phyloP scores from a whole-genome alignment of 2,113 vertebrate genomes.

The Syngnathus scovelli region DNA sequence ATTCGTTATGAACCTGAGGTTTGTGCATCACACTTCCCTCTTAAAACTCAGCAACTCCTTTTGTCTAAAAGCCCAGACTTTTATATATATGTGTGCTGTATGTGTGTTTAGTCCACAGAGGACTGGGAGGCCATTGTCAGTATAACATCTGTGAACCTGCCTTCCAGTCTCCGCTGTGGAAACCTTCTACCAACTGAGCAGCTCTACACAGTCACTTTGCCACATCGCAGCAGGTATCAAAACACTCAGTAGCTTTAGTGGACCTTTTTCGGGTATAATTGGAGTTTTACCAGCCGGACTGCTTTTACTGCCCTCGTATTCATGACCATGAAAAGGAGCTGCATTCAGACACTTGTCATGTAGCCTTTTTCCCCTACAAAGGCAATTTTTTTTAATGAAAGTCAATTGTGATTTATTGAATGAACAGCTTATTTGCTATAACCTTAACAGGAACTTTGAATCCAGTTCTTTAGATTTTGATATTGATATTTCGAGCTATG shows the following conservation, averaged over 20 bases:
- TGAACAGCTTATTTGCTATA: no score
- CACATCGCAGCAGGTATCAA: constrained; percentile 71
- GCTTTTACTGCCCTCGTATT: not conserved
- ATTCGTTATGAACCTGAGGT: constrained; percentile 83
- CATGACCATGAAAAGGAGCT: not conserved
- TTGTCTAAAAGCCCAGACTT: constrained; percentile 10
- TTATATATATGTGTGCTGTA: constrained; percentile 15
- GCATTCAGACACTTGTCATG: no score
- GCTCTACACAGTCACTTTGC: constrained; percentile 74
- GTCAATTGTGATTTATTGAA: no score
- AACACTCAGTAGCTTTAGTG: not conserved
- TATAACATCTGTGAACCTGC: constrained; percentile 69
- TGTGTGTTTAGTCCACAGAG: constrained; percentile 74
- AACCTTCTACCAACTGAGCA: constrained; percentile 82
- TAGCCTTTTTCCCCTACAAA: no score
- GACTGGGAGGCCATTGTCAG: constrained; percentile 83
- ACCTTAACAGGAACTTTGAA: no score
- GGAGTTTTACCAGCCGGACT: no score
- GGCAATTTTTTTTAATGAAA: no score
- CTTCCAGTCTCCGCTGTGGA: constrained; percentile 78
- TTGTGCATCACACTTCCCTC: not conserved
- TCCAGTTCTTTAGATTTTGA: no score
- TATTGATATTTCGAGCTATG: no score
- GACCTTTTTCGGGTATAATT: no score
- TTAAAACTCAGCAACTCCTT: no score